Evolutionary conservation across 2,113 vertebrate species (phyloP).

Genomic region (Trachemys scripta): DNA sequence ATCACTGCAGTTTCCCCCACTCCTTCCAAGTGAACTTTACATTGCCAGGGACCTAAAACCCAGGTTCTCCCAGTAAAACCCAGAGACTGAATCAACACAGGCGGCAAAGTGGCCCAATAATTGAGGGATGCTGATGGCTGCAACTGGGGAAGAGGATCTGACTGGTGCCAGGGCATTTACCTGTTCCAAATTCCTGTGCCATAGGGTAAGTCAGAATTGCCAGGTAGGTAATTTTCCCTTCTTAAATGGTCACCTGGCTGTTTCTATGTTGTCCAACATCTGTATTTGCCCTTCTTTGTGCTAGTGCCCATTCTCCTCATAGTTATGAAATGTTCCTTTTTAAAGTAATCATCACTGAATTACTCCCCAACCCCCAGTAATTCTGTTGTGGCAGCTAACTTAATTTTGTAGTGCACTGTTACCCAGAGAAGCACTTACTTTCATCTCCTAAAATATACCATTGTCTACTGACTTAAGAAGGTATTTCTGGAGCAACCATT

Average conservation of each 20-base stretch:
- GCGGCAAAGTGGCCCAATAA: neutral
- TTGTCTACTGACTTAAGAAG: neutral
- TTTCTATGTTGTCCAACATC: neutral
- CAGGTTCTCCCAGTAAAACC: neutral
- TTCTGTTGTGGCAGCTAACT: neutral
- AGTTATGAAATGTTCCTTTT: neutral
- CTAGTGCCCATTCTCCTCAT: neutral
- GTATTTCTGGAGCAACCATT: neutral
- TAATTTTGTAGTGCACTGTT: neutral
- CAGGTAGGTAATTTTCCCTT: neutral
- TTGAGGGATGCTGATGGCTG: neutral
- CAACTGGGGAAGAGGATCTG: neutral
- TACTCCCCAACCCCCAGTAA: neutral
- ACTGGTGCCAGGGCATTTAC: neutral
- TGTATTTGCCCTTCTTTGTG: neutral
- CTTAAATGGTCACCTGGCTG: neutral
- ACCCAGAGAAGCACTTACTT: neutral
- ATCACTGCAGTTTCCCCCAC: neutral
- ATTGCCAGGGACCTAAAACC: neutral
- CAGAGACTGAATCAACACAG: neutral
- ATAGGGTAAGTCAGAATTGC: neutral
- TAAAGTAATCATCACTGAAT: neutral
- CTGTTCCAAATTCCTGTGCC: neutral
- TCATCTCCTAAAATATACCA: neutral
- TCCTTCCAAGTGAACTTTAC: neutral